Evolutionary conservation across 2,797 vertebrate species (phyloP).

Genomic region (Pelochelys cantorii): DNA sequence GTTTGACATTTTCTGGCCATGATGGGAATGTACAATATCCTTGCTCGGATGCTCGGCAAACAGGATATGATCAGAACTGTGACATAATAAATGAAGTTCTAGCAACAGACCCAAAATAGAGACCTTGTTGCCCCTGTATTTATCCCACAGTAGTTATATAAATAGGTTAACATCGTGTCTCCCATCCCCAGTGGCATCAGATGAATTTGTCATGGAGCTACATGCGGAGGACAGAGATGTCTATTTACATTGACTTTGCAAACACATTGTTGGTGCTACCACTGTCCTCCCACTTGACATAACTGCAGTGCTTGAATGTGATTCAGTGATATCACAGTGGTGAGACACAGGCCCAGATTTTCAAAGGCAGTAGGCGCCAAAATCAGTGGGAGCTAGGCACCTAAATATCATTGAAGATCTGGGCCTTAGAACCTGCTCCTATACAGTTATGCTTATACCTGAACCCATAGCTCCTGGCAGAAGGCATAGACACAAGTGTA

Average conservation of each 20-base stretch:
- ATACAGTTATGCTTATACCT: background rate
- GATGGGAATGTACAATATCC: background rate
- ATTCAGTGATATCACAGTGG: background rate
- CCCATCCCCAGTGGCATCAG: background rate
- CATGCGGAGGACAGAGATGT: rapidly evolving
- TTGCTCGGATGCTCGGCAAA: background rate
- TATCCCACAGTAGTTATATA: background rate
- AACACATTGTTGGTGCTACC: rapidly evolving
- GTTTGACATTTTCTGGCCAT: background rate
- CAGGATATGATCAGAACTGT: background rate
- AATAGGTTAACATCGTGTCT: background rate
- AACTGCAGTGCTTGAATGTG: background rate
- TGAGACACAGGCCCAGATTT: background rate
- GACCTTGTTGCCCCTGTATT: background rate
- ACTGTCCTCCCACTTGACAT: background rate
- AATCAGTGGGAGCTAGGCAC: too few relatives aligned
- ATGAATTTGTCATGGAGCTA: background rate
- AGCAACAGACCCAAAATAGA: background rate
- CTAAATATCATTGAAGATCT: too few relatives aligned
- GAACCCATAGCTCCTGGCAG: background rate
- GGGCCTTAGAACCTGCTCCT: background rate
- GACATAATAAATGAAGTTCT: background rate
- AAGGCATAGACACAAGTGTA: background rate
- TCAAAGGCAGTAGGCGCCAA: background rate
- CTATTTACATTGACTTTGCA: background rate